These are phyloP conservation scores for Bombus terrestris DNA, from an alignment of 1,140 invertebrate genomes.

Conservation along the genomic window DNA sequence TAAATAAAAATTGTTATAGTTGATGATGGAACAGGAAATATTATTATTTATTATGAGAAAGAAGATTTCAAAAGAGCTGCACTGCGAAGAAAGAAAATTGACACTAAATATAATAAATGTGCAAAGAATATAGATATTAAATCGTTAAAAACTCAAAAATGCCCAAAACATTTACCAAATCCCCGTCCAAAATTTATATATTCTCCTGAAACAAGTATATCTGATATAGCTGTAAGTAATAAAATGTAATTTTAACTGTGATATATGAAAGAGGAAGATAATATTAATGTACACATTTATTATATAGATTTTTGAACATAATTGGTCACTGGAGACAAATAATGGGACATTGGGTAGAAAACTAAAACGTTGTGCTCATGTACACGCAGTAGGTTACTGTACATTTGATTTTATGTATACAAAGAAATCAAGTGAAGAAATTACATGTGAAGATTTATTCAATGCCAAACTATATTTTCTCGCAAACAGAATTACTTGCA, in stretches of 20 bases:
- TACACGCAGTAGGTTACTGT: conserved; percentile 26
- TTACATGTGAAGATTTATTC: conserved; percentile 3
- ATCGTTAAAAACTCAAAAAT: background rate
- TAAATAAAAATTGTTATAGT: background rate
- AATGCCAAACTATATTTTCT: background rate
- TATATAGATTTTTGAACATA: conserved; percentile 34
- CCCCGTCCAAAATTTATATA: conserved; percentile 34
- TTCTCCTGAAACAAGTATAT: background rate
- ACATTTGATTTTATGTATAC: background rate
- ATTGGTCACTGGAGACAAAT: conserved; percentile 29
- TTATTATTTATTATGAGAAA: conserved; percentile 10
- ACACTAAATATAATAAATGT: background rate
- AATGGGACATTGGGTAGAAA: conserved; percentile 25
- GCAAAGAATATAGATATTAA: background rate
- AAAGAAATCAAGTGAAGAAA: background rate
- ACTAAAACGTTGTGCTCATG: background rate
- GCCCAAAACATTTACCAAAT: background rate
- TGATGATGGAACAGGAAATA: conserved; percentile 41
- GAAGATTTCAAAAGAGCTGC: background rate
- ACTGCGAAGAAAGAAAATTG: background rate
- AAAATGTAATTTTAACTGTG: background rate
- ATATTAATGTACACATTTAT: background rate
- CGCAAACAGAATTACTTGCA: background rate
- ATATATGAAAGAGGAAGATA: background rate
- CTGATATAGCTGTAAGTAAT: conserved; percentile 27